These are phyloP conservation scores for Taurulus bubalis DNA, from an alignment of 2,113 vertebrate genomes.

Conservation along the genomic window DNA sequence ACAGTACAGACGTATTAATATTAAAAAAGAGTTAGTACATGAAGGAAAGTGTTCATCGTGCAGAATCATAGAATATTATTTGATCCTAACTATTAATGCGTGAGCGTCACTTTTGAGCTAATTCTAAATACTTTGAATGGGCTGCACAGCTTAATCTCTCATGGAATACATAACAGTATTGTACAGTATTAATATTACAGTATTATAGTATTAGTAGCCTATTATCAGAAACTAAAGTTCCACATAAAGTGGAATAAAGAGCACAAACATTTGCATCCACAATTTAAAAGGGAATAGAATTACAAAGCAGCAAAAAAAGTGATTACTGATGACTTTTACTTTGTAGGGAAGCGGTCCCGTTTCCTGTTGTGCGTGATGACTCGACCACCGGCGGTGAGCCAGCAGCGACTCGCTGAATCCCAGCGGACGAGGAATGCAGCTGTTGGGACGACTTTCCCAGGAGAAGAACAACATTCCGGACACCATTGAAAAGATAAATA, in stretches of 20 bases:
- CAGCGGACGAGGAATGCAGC: neutral
- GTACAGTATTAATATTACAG: too few relatives aligned
- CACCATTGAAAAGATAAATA: neutral
- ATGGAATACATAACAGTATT: too few relatives aligned
- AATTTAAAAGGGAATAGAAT: too few relatives aligned
- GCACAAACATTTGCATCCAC: too few relatives aligned
- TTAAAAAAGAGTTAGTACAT: neutral
- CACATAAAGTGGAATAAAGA: too few relatives aligned
- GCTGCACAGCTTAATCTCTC: too few relatives aligned
- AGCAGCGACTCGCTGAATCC: neutral
- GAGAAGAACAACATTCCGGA: neutral
- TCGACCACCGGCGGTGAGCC: neutral
- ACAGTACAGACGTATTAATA: neutral
- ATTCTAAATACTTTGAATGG: too few relatives aligned
- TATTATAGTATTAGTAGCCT: too few relatives aligned
- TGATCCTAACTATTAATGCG: too few relatives aligned
- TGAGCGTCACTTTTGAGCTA: too few relatives aligned
- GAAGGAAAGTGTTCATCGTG: neutral
- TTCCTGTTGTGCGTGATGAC: neutral
- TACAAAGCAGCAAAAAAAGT: too few relatives aligned
- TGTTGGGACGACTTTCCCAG: neutral
- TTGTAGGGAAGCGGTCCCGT: neutral
- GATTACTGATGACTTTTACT: neutral
- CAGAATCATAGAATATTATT: neutral
- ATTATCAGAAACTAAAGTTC: too few relatives aligned